Conservation (phyloP, 2,113 vertebrate species). For the Sander vitreus region DNA sequence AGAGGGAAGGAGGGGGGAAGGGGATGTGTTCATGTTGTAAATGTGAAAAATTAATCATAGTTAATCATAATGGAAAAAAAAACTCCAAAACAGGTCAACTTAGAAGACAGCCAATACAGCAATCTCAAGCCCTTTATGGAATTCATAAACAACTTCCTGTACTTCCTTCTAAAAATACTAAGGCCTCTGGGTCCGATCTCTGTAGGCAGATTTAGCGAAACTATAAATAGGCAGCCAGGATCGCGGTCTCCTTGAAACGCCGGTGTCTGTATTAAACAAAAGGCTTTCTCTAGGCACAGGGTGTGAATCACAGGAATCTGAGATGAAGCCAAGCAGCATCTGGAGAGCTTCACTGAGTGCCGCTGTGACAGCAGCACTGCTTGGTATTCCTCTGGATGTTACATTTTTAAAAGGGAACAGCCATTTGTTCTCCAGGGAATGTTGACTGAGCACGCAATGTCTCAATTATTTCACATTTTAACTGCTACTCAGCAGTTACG, state of each 20-base stretch:
- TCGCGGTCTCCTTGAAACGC: background rate
- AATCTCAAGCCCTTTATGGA: constrained; percentile 3
- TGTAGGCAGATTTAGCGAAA: background rate
- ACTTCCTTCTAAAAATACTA: constrained; percentile 26
- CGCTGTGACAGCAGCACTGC: constrained; percentile 3
- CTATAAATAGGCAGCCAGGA: constrained; percentile 46
- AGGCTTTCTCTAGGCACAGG: background rate
- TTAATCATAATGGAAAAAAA: no score
- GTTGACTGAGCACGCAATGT: background rate
- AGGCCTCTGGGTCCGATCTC: background rate
- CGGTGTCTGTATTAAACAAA: constrained; percentile 25
- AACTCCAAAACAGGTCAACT: constrained; percentile 20
- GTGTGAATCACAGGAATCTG: background rate
- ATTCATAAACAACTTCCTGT: constrained; percentile 43
- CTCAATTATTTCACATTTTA: background rate
- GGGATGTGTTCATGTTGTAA: no score
- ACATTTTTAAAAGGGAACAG: background rate
- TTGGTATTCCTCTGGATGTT: background rate
- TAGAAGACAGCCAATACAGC: background rate
- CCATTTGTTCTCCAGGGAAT: background rate
- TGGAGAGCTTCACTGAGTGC: constrained; percentile 30
- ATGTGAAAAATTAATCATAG: no score
- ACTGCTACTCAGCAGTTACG: background rate
- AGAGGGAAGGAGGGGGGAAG: background rate
- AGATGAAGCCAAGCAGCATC: constrained; percentile 13